Percentiles rank a stretch among this genome's conserved stretches.
Conservation (phyloP, 1,140 invertebrate genomes). For the Drosophila mojavensis region DNA sequence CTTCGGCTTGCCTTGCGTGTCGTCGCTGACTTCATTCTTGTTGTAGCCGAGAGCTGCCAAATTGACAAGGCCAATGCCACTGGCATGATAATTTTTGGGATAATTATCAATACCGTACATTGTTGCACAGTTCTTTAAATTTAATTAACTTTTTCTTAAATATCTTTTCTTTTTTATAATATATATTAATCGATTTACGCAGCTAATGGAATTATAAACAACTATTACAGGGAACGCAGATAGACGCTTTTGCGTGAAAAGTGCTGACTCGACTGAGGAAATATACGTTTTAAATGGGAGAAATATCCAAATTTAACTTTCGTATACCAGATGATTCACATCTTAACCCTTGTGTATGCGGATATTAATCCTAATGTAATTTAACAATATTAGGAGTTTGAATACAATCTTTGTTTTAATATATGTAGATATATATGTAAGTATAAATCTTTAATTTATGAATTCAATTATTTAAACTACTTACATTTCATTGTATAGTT, state of each 20-base stretch:
- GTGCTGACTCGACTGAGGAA: slow-evolving; percentile 69
- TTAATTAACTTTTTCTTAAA: slow-evolving; percentile 27
- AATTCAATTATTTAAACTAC: not conserved
- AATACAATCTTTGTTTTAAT: not conserved
- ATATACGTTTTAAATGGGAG: slow-evolving; percentile 70
- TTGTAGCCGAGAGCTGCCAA: slow-evolving; percentile 78
- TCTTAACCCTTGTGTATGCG: slow-evolving; percentile 58
- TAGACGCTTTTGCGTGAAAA: slow-evolving; percentile 55
- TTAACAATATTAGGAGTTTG: not conserved
- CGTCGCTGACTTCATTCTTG: slow-evolving; percentile 68
- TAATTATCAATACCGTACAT: slow-evolving; percentile 80
- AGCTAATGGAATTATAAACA: slow-evolving; percentile 37
- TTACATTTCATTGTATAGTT: not conserved
- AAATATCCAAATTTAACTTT: slow-evolving; percentile 79
- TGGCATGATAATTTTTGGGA: slow-evolving; percentile 82
- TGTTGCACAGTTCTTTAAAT: slow-evolving; percentile 8
- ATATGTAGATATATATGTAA: not conserved
- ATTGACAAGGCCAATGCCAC: slow-evolving; percentile 79
- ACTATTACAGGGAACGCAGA: slow-evolving; percentile 24
- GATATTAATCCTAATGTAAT: slow-evolving; percentile 4
- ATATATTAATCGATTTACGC: slow-evolving; percentile 33
- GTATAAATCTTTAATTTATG: too few species aligned
- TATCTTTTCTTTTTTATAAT: not conserved
- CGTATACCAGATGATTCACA: slow-evolving; percentile 68
- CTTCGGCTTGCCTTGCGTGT: slow-evolving; percentile 43